Base-by-base conservation (phyloP, 2,888 invertebrate species). In the Sesia bembeciformis region DNA sequence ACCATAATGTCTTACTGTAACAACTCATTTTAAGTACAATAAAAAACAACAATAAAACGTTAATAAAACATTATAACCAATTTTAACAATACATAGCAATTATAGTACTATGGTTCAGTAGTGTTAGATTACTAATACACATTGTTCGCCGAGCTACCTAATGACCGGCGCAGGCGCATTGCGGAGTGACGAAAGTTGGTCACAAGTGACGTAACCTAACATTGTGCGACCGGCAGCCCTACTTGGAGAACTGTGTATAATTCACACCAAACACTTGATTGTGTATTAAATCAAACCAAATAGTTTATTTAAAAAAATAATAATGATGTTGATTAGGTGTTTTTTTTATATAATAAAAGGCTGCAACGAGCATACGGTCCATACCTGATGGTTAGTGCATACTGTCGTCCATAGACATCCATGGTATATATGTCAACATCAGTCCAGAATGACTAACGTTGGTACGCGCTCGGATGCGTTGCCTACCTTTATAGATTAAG, bases 111-210 rank as follows among this genome's bases (percentile, higher is more conserved):
- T 8, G 4, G 46, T 8, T 46, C 46, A n/a, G 46, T 46, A 41
- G 7, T 41, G 41, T 41, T 41, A 5, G 7, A 41, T 41, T 41
- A 41, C 7, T 41, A 5, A 41, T 41, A 7, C 41, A 41, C 23
- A 46, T 46, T 46, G 46, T 46, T 46, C 8, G 8, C 46, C 23
- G 46, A n/a, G 23, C 46, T 23, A 23, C 8, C 46, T 46, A 46
- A 56, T 39, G 53, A 53, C n/a, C 42, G 49, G 40, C 50, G 40
- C 50, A 46, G 39, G 53, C 53, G 53, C 38, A 40, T 50, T 50
- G 50, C 50, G 50, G 38, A 52, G 42, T 52, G 38, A 41, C 52
- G 52, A 52, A 52, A 52, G 41, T 52, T 52, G 52, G 52, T 40
- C 52, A 52, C 40, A 50, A 46, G 46, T 50, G 50, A 50, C 38